A percentile compares a stretch with the other conserved stretches of the same genome.
Conservation (phyloP, 2,888 invertebrate genomes). For the Nemotelus pantherinus region DNA sequence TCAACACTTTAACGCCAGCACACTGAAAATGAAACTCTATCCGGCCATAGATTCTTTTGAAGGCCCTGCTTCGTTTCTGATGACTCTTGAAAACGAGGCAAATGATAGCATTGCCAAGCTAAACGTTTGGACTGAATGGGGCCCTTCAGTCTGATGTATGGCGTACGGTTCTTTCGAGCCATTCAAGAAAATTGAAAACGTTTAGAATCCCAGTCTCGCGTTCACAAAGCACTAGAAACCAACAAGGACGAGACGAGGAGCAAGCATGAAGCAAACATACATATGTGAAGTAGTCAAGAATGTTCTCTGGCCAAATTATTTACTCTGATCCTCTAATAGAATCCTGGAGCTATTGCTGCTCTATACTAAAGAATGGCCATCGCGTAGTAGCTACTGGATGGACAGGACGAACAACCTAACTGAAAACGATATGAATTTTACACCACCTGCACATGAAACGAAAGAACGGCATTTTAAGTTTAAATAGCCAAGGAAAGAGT, state of each 20-base stretch:
- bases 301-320: slow-evolving; percentile 26
- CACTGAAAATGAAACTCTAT: no score
- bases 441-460: slow-evolving; percentile 32
- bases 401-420: neutral
- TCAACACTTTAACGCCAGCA: no score
- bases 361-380: slow-evolving; percentile 16
- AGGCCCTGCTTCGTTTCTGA: no score
- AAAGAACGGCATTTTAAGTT: neutral
- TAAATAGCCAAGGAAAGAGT: slow-evolving; percentile 2
- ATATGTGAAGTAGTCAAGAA: slow-evolving; percentile 20
- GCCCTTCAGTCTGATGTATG: slow-evolving; percentile 44
- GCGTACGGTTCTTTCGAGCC: slow-evolving; percentile 44
- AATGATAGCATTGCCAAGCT: no score
- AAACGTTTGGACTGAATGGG: slow-evolving; percentile 42
- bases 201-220: slow-evolving; percentile 15
- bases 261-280: slow-evolving; percentile 1
- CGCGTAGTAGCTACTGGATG: neutral
- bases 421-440: slow-evolving; percentile 40
- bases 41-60: no score
- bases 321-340: slow-evolving; percentile 18
- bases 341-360: slow-evolving; percentile 14
- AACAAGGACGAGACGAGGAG: neutral
- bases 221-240: neutral
- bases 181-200: slow-evolving; percentile 49
- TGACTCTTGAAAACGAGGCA: no score